These are phyloP conservation scores for Microtus oregoni DNA, from an alignment of 2,113 vertebrate species.

Conservation along the genomic window DNA sequence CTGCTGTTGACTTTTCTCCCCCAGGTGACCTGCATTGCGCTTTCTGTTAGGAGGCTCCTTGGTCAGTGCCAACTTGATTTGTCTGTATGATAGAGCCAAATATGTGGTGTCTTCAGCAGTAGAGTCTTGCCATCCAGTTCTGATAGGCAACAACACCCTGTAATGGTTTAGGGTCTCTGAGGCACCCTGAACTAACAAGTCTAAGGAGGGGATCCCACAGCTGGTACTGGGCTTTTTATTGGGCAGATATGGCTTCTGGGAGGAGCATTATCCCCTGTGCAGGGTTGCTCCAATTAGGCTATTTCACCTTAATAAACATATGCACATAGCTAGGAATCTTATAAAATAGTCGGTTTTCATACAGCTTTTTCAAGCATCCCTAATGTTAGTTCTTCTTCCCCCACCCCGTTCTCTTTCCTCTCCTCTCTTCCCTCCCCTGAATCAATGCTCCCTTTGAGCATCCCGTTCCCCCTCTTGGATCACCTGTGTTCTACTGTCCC, in stretches of 20 bases:
- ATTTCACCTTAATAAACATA: too few species aligned
- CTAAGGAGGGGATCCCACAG: too few species aligned
- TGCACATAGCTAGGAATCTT: neutral
- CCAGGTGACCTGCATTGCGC: too few species aligned
- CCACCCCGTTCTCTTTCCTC: neutral
- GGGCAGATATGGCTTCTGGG: neutral
- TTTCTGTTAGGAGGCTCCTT: neutral
- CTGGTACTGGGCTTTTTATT: too few species aligned
- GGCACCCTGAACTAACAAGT: too few species aligned
- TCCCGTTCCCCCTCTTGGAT: too few species aligned
- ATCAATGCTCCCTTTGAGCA: neutral
- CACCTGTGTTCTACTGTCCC: too few species aligned
- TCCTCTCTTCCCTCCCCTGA: too few species aligned
- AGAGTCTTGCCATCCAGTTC: too few species aligned
- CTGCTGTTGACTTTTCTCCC: neutral
- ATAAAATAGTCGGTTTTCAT: neutral
- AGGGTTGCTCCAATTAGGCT: neutral
- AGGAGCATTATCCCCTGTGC: too few species aligned
- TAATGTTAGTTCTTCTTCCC: neutral
- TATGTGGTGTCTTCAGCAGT: neutral
- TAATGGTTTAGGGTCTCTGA: neutral
- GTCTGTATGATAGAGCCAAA: neutral
- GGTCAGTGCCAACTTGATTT: neutral
- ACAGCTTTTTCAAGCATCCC: too few species aligned
- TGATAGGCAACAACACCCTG: too few species aligned